Percentiles rank a stretch among this genome's conserved stretches.
Evolutionary conservation across 2,888 invertebrate genomes (phyloP).

Genomic region (Hypomecis punctinalis): DNA sequence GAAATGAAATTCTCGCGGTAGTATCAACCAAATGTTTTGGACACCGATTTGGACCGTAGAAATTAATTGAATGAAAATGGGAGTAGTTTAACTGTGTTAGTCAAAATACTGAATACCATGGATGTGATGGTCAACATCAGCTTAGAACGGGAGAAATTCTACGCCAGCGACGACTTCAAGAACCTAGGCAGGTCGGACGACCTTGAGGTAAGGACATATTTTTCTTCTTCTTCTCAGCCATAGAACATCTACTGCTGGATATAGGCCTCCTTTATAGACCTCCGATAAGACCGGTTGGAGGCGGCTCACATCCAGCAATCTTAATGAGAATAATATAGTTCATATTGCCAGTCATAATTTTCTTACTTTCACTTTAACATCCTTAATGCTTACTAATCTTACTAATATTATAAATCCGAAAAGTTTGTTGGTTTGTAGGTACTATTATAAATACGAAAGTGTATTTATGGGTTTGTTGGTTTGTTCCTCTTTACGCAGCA

Average conservation of each 20-base stretch:
- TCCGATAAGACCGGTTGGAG: too few species aligned
- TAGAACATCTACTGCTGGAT: not conserved
- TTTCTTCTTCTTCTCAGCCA: not conserved
- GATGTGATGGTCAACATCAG: slow-evolving; percentile 66
- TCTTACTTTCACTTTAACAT: too few species aligned
- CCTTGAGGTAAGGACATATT: slow-evolving; percentile 66
- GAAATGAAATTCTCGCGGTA: slow-evolving; percentile 4
- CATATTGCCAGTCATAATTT: too few species aligned
- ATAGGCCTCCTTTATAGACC: too few species aligned
- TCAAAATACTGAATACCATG: slow-evolving; percentile 49
- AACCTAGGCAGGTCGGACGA: slow-evolving; percentile 55
- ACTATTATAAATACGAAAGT: too few species aligned
- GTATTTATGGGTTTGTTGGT: too few species aligned
- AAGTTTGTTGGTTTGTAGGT: too few species aligned
- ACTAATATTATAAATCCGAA: too few species aligned
- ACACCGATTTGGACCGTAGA: not conserved
- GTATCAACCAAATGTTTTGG: not conserved
- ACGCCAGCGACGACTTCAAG: slow-evolving; percentile 63
- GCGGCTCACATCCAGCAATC: not conserved
- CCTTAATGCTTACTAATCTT: too few species aligned
- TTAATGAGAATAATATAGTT: too few species aligned
- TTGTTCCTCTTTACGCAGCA: too few species aligned
- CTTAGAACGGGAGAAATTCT: slow-evolving; percentile 66
- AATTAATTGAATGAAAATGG: slow-evolving; percentile 2
- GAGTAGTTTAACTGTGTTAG: slow-evolving; percentile 36